Evolutionary conservation across 2,888 invertebrate genomes (phyloP), one percentile per base, ranked within the genome.

Genomic region (Shargacucullia verbasci): DNA sequence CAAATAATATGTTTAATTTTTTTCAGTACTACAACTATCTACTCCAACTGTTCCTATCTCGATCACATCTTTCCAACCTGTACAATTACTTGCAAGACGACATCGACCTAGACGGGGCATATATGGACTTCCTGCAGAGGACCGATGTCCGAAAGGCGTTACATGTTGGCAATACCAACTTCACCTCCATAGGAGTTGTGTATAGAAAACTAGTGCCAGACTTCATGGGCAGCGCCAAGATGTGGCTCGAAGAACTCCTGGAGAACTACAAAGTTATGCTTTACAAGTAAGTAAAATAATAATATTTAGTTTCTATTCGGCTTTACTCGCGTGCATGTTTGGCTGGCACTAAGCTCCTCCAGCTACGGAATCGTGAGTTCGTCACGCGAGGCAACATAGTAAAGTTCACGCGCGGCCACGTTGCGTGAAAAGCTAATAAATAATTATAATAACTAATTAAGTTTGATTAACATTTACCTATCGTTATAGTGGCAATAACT

Each of bases 141-240:
- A 84, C 86, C 0, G 88, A 90, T 2, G 87, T 94, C 0, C 85
- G 95, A 1, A 83, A 85, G n/a, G 94, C 95, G 0, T 69, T 95
- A 0, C 95, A 95, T 65, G 95, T 95, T 0, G 95, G 95, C 20
- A 89, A 89, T 69, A 90, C 89, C 1, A 91, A 91, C 76, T 95
- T 94, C 71, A 91, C 94, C 0, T 91, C 93, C 0, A 92, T 94
- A 29, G 92, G 91, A 7, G 89, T 90, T 0, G 95, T 95, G 13
- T 95, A 95, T 56, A 82, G 87, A 40, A 92, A 92, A 58, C 86
- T 95, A 0, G 90, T 94, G 43, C 91, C 91, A 0, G 95, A 95
- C 75, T 94, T 95, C 67, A 94, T 95, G 94, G 88, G 87, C 11
- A 95, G 95, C 20, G 95, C 95, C 1, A 95, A 95, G 76, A 84